Evolutionary conservation across 2,113 vertebrate genomes (phyloP).

Genomic region (Strigops habroptila): DNA sequence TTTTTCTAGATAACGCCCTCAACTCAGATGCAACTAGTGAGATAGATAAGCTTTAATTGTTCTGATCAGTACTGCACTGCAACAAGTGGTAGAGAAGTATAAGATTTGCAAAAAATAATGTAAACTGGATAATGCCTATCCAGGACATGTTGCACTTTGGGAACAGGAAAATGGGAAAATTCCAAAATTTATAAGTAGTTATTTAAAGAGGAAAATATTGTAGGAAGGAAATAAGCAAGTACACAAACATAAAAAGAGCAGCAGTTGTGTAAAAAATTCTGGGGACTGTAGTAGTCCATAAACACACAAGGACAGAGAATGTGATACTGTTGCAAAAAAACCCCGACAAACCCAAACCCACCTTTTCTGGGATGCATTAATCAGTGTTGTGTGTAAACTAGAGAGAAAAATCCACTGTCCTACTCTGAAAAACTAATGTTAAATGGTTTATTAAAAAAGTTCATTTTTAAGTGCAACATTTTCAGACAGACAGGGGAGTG

Average conservation of each 20-base stretch:
- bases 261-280: neutral
- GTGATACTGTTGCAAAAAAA: accelerated
- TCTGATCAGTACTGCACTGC: neutral
- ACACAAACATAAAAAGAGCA: neutral
- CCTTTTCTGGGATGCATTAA: neutral
- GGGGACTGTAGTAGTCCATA: neutral
- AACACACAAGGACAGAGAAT: neutral
- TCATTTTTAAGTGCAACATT: neutral
- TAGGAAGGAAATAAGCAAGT: neutral
- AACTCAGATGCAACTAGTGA: neutral
- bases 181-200: neutral
- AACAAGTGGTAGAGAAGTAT: neutral
- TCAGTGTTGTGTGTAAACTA: neutral
- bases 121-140: accelerated
- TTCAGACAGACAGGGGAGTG: neutral
- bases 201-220: neutral
- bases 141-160: neutral
- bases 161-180: neutral
- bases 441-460: neutral
- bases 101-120: neutral
- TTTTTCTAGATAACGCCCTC: neutral
- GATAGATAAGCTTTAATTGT: neutral
- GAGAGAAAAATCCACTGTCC: neutral
- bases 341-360: neutral
- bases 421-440: neutral